A percentile compares a stretch with the other conserved stretches of the same genome.
phyloP scores from a whole-genome alignment of 2,888 invertebrate genomes.

The Boloria euphrosyne region DNA sequence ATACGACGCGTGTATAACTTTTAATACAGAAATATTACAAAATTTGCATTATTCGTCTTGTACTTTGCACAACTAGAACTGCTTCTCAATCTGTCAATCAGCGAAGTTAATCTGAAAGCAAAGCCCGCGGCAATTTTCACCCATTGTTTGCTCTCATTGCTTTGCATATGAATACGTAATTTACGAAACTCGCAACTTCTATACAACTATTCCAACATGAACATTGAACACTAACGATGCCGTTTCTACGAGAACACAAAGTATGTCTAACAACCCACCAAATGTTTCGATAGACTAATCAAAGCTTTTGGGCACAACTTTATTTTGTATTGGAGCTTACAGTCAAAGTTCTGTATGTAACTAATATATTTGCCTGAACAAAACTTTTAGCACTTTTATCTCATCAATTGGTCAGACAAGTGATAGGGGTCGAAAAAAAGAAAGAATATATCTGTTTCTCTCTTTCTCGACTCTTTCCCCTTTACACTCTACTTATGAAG shows the following conservation, averaged over 20 bases:
- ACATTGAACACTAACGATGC: conserved; percentile 19
- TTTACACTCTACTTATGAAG: too few relatives aligned
- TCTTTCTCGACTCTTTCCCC: too few relatives aligned
- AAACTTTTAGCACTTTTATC: too few relatives aligned
- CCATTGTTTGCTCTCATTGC: conserved; percentile 1
- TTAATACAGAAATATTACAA: too few relatives aligned
- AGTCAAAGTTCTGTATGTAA: too few relatives aligned
- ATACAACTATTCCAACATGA: conserved; percentile 17
- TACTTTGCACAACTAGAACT: background rate
- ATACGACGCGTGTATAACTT: too few relatives aligned
- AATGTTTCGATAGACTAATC: background rate
- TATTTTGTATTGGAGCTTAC: too few relatives aligned
- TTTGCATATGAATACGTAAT: conserved; percentile 36
- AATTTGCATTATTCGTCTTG: background rate
- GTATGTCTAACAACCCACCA: conserved; percentile 6
- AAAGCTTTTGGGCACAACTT: too few relatives aligned
- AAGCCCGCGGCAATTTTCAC: conserved; percentile 1
- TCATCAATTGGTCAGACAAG: too few relatives aligned
- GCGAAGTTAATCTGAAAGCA: background rate
- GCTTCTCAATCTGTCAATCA: conserved; percentile 5
- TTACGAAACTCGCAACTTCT: conserved; percentile 10
- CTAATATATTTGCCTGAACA: too few relatives aligned
- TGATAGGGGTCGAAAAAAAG: too few relatives aligned
- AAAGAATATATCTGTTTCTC: too few relatives aligned
- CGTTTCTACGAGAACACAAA: conserved; percentile 11